Evolutionary conservation across 2,888 invertebrate species (phyloP), one percentile per base, ranked within the genome.

Genomic region (Yponomeuta evonymella): DNA sequence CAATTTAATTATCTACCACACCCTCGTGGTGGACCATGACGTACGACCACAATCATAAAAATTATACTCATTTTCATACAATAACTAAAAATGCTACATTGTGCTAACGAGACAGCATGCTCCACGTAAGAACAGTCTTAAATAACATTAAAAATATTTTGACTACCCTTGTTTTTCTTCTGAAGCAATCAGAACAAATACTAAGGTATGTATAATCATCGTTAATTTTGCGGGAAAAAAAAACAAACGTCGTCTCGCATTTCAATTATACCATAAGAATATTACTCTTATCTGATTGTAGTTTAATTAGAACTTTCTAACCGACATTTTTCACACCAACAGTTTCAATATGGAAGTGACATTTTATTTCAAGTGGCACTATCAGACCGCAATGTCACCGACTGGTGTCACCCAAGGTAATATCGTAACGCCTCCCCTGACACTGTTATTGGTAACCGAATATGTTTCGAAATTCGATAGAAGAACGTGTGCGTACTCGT

Each of bases 381-480:
- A 65, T 65, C 30, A n/a, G 23, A 69, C 69, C 51, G 69, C 69
- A 30, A 29, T 58, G 69, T 69, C 29, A 69, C 51, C 11, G 33
- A 11, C 9, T 65, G 65, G 80, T 82, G 82, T 84, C 81, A 80
- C 76, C 51, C 76, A 77, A 78, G 76, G 75, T 74, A 78, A 79
- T 74, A 75, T 73, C 74, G 76, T 78, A 75, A 81, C 82, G 77
- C 83, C 81, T 82, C 74, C 74, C 69, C 70, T 72, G 74, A 75
- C 75, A 73, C 75, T 75, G 65, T 65, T 30, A 65, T 33, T 69
- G 71, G 82, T 78, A 80, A 82, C 75, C 73, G 72, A 75, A 81
- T 76, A 78, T 75, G 67, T 65, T 58, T 62, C 62, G 79, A 75
- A 79, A 81, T 74, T 71, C 65, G 77, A 81, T 77, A 78, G 74